Conservation (phyloP, 64 coral and sea anemone genomes). For the Porites australiensis region DNA sequence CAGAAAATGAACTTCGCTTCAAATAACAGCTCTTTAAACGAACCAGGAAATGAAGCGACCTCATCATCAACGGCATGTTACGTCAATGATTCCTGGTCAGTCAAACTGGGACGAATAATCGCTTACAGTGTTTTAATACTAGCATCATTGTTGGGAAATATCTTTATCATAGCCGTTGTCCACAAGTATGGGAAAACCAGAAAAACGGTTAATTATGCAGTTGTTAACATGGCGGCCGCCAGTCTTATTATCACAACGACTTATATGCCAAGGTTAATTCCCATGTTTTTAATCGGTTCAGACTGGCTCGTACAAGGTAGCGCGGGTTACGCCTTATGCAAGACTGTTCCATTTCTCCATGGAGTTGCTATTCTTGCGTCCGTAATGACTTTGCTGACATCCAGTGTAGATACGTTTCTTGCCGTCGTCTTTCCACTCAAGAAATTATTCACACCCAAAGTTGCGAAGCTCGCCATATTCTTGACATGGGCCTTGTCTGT, state of each 20-base stretch:
- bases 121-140: conserved; percentile 26
- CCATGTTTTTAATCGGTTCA: conserved; percentile 3
- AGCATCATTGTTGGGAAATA: not conserved
- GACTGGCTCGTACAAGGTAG: conserved; percentile 1
- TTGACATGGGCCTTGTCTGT: conserved; percentile 47
- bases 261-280: conserved; percentile 41
- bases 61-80: not conserved
- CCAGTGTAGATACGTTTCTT: conserved; percentile 7
- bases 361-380: conserved; percentile 13
- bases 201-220: conserved; percentile 18
- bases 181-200: not conserved
- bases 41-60: not conserved
- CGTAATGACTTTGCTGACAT: not conserved
- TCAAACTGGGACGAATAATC: conserved; percentile 9
- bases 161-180: not conserved
- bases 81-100: not conserved
- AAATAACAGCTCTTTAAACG: not conserved
- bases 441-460: not conserved
- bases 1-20: conserved; percentile 32
- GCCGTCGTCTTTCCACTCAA: conserved; percentile 31
- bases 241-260: conserved; percentile 18
- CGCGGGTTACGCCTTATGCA: conserved; percentile 6
- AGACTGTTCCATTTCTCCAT: conserved; percentile 36
- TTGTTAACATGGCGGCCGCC: not conserved
- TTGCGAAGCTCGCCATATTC: conserved; percentile 17